Evolutionary conservation across 2,113 vertebrate species (phyloP), one percentile per base, ranked within the genome.

Genomic region (Scomber scombrus): DNA sequence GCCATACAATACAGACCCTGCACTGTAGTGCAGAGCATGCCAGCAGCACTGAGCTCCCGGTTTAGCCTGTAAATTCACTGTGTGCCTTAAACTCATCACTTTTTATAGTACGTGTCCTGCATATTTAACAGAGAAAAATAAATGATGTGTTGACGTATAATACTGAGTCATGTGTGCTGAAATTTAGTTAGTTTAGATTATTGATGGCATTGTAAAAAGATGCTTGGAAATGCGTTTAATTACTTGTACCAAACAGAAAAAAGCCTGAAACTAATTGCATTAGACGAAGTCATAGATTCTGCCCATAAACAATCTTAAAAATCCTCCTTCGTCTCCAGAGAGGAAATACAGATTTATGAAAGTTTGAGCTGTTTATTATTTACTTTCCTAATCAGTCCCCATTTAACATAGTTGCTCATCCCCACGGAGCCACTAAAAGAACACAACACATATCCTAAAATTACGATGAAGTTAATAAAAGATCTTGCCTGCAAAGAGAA

Each of bases 341-440:
- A 50, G 57, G 46, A 68, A 23, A 61, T 13, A 79, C 54, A 26
- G 51, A 63, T 77, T 80, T 18, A 46, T 63, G 8, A 71, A 78
- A 21, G 60, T 71, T 58, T 50, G 21, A 60, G 54, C 72, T 71
- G 55, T 54, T 31, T 61, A 75, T 60, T 26, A 76, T 78, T 26
- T 29, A 5, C 12, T 72, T 72, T 58, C 52, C 55, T 43, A 75
- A 78, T 81, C 67, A 66, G 57, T 69, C 57, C 72, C 60, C 16
- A 65, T 85, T 76, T 11, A 85, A n/a, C 64, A 57, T 23, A 66
- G 73, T 75, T 83, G 65, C 45, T 81, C 62, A 73, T 65, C 55
- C 62, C 49, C 55, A 16, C 31, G 31, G 70, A 78, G 58, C 47
- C 70, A 49, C 2, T 80, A 7, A 29, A 12, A 74, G 31, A 68